Evolutionary conservation across 2,888 invertebrate genomes (phyloP), one percentile per base, ranked within the genome.

Genomic region (Coremacera marginata): DNA sequence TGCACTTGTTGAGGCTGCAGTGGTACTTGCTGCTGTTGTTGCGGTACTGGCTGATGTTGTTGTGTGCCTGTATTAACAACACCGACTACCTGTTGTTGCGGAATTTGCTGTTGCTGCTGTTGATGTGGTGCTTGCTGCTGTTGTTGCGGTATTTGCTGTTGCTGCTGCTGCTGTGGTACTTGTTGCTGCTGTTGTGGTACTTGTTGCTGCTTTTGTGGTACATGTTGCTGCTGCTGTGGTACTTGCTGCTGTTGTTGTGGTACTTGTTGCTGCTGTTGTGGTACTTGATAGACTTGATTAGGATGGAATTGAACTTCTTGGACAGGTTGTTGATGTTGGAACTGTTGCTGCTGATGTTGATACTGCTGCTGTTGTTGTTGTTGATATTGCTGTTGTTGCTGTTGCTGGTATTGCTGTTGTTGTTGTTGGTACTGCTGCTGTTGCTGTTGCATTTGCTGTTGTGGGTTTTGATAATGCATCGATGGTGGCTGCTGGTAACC

Each of bases 281-380:
- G 79, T 57, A 80, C 84, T 65, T 87, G 84, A 77, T 87, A 87
- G 3, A 84, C 84, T 77, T 87, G 87, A 78, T 87, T 86, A 0
- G 81, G 82, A 79, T 86, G 81, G 37, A 87, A 73, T 22, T 86
- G 84, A 11, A 85, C 84, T 4, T 83, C 87, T 44, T 87, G 88
- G 2, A 34, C 82, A 73, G 62, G 79, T 74, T 73, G 76, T 55
- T 81, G 79, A 25, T 82, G 82, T 65, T 84, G 84, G 4, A 82
- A 82, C 51, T 84, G 83, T 34, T 84, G 84, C 31, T 83, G 83
- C 0, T 84, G 82, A 31, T 84, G 84, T 65, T 84, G 82, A 27
- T 81, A 79, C n/a, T 82, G 65, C 22, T 81, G 78, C n/a, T 82
- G 83, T 19, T 84, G 84, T 7, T 72, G 81, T 70, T 72, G 78